phyloP scores from a whole-genome alignment of 2,797 vertebrate genomes.

The Pseudotriccus pelzelni region DNA sequence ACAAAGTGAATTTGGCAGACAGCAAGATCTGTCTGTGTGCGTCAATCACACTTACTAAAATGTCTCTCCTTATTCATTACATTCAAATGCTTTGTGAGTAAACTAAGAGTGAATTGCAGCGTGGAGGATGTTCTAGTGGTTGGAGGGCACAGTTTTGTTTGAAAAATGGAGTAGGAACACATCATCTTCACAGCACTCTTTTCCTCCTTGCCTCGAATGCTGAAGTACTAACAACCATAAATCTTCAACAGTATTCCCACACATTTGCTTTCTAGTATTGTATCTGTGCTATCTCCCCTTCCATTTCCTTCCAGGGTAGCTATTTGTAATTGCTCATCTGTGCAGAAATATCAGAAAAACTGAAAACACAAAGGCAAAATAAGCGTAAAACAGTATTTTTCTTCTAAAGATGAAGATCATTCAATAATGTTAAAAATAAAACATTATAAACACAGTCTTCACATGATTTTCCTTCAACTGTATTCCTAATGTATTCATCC shows the following conservation, averaged over 20 bases:
- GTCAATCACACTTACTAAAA: constrained; percentile 42
- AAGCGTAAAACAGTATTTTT: not conserved
- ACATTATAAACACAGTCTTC: not conserved
- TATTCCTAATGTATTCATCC: not conserved
- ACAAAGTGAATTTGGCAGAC: constrained; percentile 44
- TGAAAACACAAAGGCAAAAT: not conserved
- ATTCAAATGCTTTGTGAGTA: constrained; percentile 40
- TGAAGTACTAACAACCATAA: not conserved
- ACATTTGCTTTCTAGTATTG: not conserved
- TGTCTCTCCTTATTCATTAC: constrained; percentile 59
- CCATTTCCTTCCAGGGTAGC: not conserved
- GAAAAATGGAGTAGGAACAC: not conserved
- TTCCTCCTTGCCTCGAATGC: not conserved
- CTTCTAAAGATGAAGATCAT: not conserved
- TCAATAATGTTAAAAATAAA: not conserved
- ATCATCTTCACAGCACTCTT: not conserved
- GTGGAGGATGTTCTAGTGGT: not conserved
- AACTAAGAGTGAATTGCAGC: not conserved
- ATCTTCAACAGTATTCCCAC: not conserved
- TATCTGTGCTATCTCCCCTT: not conserved
- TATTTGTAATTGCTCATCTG: not conserved
- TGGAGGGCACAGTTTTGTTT: not conserved
- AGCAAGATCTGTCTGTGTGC: constrained; percentile 34
- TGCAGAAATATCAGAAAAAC: not conserved
- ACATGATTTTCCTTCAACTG: not conserved